Evolutionary conservation across 2,113 vertebrate genomes (phyloP).

Genomic region (Pomatostomus ruficeps): DNA sequence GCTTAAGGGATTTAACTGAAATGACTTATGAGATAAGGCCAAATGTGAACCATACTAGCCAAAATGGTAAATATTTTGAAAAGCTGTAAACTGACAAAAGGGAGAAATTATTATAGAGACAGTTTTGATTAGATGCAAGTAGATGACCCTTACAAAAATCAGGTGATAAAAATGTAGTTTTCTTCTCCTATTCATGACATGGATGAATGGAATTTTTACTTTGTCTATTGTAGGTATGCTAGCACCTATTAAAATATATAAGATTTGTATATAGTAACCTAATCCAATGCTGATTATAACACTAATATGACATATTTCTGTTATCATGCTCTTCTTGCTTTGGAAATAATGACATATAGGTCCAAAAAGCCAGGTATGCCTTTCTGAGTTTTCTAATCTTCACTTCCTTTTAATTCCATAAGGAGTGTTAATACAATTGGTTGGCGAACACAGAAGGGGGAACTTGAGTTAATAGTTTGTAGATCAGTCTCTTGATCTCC

Average conservation of each 20-base stretch:
- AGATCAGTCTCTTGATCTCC: not conserved
- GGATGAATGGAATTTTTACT: not conserved
- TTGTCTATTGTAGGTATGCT: not conserved
- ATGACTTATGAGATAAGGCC: not conserved
- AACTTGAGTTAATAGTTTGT: not conserved
- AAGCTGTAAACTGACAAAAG: not conserved
- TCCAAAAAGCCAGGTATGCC: not conserved
- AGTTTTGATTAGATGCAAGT: not conserved
- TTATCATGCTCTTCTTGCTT: not conserved
- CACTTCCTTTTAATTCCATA: not conserved
- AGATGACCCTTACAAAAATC: not conserved
- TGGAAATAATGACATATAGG: not conserved
- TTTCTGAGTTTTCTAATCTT: not conserved
- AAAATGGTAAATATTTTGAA: not conserved
- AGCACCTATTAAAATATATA: not conserved
- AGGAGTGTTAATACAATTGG: not conserved
- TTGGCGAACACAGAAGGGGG: not conserved
- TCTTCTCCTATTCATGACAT: not conserved
- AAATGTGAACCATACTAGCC: not conserved
- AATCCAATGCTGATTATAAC: not conserved
- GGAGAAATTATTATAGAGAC: not conserved
- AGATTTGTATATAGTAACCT: not conserved
- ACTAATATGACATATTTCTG: not conserved
- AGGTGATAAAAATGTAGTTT: not conserved
- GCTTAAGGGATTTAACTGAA: constrained; percentile 25